phyloP scores from a whole-genome alignment of 2,888 invertebrate genomes.

The Tupiocoris notatus region DNA sequence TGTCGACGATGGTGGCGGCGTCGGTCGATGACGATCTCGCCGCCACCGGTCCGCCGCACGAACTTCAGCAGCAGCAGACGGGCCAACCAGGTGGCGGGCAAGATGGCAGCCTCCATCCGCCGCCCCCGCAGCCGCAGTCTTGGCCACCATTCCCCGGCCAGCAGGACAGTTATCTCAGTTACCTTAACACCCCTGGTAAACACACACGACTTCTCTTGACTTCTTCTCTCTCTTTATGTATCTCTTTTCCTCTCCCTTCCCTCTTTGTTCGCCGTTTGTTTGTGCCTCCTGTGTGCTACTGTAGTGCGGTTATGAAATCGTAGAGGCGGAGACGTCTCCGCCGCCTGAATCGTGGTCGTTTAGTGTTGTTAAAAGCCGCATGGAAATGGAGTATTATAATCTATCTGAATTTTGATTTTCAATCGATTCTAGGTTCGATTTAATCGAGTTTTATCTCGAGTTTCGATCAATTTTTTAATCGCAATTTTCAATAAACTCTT shows the following conservation, averaged over 20 bases:
- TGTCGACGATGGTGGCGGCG: not conserved
- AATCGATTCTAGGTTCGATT: too few species aligned
- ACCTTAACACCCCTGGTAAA: constrained; percentile 53
- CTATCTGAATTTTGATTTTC: too few species aligned
- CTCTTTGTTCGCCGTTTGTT: not conserved
- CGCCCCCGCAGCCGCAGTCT: constrained; percentile 53
- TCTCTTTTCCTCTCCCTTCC: not conserved
- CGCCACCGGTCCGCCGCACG: not conserved
- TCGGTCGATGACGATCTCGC: not conserved
- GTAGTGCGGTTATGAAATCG: too few species aligned
- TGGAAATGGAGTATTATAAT: too few species aligned
- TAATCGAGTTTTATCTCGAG: too few species aligned
- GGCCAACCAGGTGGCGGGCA: constrained; percentile 13
- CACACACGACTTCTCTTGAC: constrained; percentile 38
- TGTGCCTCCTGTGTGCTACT: too few species aligned
- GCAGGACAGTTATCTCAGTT: constrained; percentile 60
- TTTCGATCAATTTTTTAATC: too few species aligned
- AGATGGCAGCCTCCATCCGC: constrained; percentile 14
- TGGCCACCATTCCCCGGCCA: constrained; percentile 56
- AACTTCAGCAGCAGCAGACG: not conserved
- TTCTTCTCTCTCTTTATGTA: constrained; percentile 42
- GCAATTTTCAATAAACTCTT: too few species aligned
- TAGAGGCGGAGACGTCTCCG: too few species aligned
- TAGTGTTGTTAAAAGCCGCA: too few species aligned
- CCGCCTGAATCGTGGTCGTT: too few species aligned